Base-by-base conservation (phyloP, 2,113 vertebrate species). In the Carlito syrichta region DNA sequence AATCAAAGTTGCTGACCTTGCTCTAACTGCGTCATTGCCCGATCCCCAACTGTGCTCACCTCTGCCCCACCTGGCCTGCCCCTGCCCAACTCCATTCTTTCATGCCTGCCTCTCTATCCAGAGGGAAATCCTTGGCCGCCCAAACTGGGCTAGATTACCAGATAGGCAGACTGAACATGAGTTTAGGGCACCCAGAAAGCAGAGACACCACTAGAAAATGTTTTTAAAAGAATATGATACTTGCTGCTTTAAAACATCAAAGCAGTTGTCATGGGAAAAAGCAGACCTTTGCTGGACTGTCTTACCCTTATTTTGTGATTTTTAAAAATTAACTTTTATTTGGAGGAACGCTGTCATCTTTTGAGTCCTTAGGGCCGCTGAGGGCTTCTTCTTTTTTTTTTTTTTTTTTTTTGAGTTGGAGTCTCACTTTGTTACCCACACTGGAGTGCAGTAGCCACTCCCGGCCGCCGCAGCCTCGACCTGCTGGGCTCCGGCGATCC, bases 181-280 rank as follows among this genome's bases (percentile, higher is more conserved):
- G 22, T 50, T 92, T 27, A 40, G 78, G 56, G 13, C 69, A 94
- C 60, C 91, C 86, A 78, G n/a, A 86, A 86, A 71, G 58, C 63
- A 86, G 66, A 78, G 22, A 43, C 35, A 27, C 27, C 23, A 35
- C 35, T 50, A 88, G 73, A 63, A 89, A 78, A 69, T 95, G 45
- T 76, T 96, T 96, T 62, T 20, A 40, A 50, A 94, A 89, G 40
- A 91, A 91, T 86, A 40, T 63, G 60, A 35, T 96, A 78, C 8
- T 68, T 35, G 25, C 14, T 89, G 13, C 56, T 96, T 89, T 63
- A 63, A 84, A 71, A 56, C 54, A 94, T 45, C 32, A 43, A 56
- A 81, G 19, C 76, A 32, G 0, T 90, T 13, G 13, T 71, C 50
- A 3, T 77, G 56, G 27, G 43, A 12, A 50, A 79, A 68, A 38